A percentile compares a stretch with the other conserved stretches of the same genome.
Conservation (phyloP, 2,797 vertebrate genomes). For the Gorsachius magnificus region DNA sequence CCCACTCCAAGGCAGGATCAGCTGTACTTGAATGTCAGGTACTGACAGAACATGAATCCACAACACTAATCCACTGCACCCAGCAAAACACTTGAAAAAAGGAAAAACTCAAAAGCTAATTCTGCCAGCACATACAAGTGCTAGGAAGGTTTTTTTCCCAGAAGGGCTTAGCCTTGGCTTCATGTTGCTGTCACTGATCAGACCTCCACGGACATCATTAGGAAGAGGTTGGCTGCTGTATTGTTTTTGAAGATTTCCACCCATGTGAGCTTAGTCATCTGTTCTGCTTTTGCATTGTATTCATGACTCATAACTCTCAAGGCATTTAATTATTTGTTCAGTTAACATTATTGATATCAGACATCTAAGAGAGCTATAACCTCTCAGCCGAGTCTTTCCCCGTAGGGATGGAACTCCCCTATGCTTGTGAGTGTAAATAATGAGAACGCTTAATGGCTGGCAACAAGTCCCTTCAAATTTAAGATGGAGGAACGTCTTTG, state of each 20-base stretch:
- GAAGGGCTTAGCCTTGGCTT: not conserved
- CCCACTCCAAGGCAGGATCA: not conserved
- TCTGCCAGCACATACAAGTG: not conserved
- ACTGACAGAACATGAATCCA: not conserved
- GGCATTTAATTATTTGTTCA: not conserved
- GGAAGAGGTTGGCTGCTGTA: not conserved
- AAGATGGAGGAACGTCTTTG: not conserved
- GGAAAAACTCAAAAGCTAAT: not conserved
- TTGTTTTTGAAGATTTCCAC: not conserved
- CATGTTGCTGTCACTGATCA: not conserved
- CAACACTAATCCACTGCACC: not conserved
- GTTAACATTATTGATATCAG: not conserved
- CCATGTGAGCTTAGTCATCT: not conserved
- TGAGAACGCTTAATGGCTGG: not conserved
- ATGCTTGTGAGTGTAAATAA: not conserved
- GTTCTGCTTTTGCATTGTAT: not conserved
- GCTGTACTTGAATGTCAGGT: not conserved
- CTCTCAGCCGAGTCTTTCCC: not conserved
- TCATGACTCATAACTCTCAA: not conserved
- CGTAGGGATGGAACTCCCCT: not conserved
- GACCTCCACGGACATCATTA: not conserved
- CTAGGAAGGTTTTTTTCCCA: not conserved
- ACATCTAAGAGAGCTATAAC: not conserved
- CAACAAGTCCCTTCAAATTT: not conserved
- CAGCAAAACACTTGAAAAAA: not conserved